A percentile compares a stretch with the other conserved stretches of the same genome.
These are phyloP conservation scores for Dendrolimus pini DNA, from an alignment of 2,888 invertebrate genomes.

Conservation along the genomic window DNA sequence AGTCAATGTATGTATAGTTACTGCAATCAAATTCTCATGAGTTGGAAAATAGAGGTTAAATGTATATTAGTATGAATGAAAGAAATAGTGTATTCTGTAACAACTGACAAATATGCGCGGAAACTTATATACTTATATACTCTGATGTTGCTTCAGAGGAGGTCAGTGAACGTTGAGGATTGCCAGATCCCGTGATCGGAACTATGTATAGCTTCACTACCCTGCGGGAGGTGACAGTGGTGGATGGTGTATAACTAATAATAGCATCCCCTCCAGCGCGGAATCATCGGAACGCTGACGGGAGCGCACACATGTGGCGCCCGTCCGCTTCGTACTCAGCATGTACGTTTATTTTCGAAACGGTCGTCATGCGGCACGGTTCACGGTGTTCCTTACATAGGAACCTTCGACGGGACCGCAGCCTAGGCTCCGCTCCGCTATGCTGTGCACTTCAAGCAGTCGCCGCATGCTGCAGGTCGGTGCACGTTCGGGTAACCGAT, in stretches of 20 bases:
- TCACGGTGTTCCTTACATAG: slow-evolving; percentile 63
- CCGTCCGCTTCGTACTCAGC: slow-evolving; percentile 50
- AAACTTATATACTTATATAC: slow-evolving; percentile 21
- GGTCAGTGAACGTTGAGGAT: slow-evolving; percentile 71
- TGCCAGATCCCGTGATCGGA: slow-evolving; percentile 66
- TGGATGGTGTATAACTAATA: slow-evolving; percentile 73
- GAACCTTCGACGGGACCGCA: slow-evolving; percentile 37
- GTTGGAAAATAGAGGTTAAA: too few relatives aligned
- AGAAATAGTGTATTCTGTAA: too few relatives aligned
- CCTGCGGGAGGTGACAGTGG: slow-evolving; percentile 76
- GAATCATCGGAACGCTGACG: slow-evolving; percentile 56
- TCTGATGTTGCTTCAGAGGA: slow-evolving; percentile 47
- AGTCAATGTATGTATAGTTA: too few relatives aligned
- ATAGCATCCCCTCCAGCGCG: slow-evolving; percentile 74
- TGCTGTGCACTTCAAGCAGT: slow-evolving; percentile 41
- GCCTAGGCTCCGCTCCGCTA: slow-evolving; percentile 25
- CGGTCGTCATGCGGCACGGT: slow-evolving; percentile 72
- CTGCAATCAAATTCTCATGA: too few relatives aligned
- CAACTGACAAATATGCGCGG: background rate
- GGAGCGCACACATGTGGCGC: slow-evolving; percentile 70
- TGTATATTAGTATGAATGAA: too few relatives aligned
- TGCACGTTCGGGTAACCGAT: slow-evolving; percentile 74
- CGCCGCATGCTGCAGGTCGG: slow-evolving; percentile 61
- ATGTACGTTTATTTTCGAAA: slow-evolving; percentile 69
- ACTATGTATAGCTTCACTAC: slow-evolving; percentile 72